Evolutionary conservation across 1,140 invertebrate genomes (phyloP).

Genomic region (Acromyrmex charruanus): DNA sequence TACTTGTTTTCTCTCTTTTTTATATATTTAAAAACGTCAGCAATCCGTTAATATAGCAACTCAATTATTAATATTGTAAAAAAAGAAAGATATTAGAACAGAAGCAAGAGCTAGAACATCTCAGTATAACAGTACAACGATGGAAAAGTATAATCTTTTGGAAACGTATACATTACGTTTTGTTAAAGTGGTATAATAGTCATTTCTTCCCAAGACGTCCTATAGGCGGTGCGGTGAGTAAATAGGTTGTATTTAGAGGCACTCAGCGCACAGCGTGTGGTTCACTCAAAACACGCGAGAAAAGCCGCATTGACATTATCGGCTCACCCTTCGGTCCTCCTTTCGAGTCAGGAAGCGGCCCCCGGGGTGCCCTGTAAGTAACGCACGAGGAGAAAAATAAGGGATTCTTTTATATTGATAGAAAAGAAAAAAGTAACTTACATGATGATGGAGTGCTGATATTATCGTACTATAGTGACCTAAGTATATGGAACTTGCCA

Average conservation of each 20-base stretch:
- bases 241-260: slow-evolving; percentile 84
- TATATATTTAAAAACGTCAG: background rate
- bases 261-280: slow-evolving; percentile 80
- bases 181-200: slow-evolving; percentile 55
- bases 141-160: slow-evolving; percentile 52
- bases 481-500: background rate
- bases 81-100: background rate
- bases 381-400: slow-evolving; percentile 32
- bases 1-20: background rate
- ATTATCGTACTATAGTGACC: background rate
- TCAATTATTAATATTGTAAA: slow-evolving; percentile 2
- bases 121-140: background rate
- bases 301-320: slow-evolving; percentile 61
- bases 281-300: slow-evolving; percentile 69
- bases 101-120: background rate
- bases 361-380: slow-evolving; percentile 36
- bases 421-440: slow-evolving; percentile 15
- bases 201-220: slow-evolving; percentile 73
- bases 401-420: slow-evolving; percentile 54
- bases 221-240: slow-evolving; percentile 78
- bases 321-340: slow-evolving; percentile 16
- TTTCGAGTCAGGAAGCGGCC: slow-evolving; percentile 30
- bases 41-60: background rate
- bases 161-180: slow-evolving; percentile 62
- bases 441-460: slow-evolving; percentile 1